Base-by-base conservation (phyloP, 1,140 invertebrate genomes). In the Thalassaphorura encarpata region DNA sequence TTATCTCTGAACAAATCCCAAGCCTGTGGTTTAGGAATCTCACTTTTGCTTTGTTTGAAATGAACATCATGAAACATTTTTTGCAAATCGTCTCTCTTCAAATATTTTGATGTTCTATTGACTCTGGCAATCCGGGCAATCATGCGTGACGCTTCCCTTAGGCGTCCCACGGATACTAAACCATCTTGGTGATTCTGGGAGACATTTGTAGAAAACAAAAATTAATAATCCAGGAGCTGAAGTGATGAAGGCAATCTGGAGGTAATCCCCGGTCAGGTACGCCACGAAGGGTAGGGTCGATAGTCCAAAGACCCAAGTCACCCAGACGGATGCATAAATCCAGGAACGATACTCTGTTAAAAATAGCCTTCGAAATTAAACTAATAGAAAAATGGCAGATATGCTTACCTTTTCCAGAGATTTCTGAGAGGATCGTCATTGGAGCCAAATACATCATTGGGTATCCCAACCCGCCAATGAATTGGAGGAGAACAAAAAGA, bases 111-210 rank as follows among this genome's bases (percentile, higher is more conserved):
- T 68, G 71, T 71, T 27, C 73, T 72, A 65, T 82, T 82, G 11
- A 70, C 67, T 50, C 74, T 76, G 3, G 85, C 86, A 21, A 83
- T 84, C 52, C 72, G 76, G 67, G 81, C 75, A 36, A 91, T 70
- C 11, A 88, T 77, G 48, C 73, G 69, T 6, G 82, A 75, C 0
- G 87, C 82, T 62, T 82, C 76, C 2, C 82, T 79, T 15, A 81
- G 72, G 62, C 74, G 78, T 0, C 84, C 83, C n/a, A n/a, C n/a
- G n/a, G n/a, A n/a, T n/a, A n/a, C n/a, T n/a, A n/a, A 76, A 66
- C 76, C 75, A 77, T 36, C 70, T 57, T 3, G 76, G 69, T 4
- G 75, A 72, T 66, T 78, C 75, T 0, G 75, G 76, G 16, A 75
- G 33, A 36, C n/a, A 36, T 36, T 36, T 36, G 33, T 36, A 36